These are phyloP conservation scores for Gymnoscopelus microlampas DNA, from an alignment of 2,797 vertebrate genomes.

Conservation along the genomic window DNA sequence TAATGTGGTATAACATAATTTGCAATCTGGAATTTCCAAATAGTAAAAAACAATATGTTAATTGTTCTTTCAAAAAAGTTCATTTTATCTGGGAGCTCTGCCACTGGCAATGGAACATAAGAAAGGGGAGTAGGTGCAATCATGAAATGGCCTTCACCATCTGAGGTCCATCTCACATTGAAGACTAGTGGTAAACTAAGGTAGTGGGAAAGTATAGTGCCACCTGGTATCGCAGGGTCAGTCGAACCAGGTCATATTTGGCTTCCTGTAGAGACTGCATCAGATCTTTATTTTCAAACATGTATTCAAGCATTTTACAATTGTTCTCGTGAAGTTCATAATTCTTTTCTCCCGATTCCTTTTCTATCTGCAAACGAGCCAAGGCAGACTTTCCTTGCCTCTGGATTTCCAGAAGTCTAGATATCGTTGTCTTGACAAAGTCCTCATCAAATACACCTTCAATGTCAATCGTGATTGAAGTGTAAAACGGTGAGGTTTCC, in stretches of 20 bases:
- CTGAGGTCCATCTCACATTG: conserved; percentile 70
- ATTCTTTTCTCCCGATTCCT: too few relatives aligned
- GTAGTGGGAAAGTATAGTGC: conserved; percentile 38
- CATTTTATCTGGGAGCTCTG: conserved; percentile 70
- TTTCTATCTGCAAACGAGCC: too few relatives aligned
- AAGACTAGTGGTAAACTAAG: conserved; percentile 46
- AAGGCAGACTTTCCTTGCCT: too few relatives aligned
- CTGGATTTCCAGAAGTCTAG: too few relatives aligned
- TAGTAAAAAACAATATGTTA: conserved; percentile 41
- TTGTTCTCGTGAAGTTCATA: too few relatives aligned
- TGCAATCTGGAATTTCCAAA: conserved; percentile 48
- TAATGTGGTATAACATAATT: conserved; percentile 56
- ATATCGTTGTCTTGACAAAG: too few relatives aligned
- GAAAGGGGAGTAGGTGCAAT: conserved; percentile 70
- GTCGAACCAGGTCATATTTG: conserved; percentile 31
- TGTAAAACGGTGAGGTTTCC: too few relatives aligned
- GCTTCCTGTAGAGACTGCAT: conserved; percentile 11
- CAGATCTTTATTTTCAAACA: conserved; percentile 23
- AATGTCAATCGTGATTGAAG: too few relatives aligned
- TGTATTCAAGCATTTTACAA: background rate
- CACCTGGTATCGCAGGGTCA: conserved; percentile 36
- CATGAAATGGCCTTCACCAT: conserved; percentile 67
- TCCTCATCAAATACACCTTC: too few relatives aligned
- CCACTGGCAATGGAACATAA: conserved; percentile 62
- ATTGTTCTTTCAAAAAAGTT: conserved; percentile 57